Conservation (phyloP, 2,888 invertebrate genomes). For the Calliopum simillimum region DNA sequence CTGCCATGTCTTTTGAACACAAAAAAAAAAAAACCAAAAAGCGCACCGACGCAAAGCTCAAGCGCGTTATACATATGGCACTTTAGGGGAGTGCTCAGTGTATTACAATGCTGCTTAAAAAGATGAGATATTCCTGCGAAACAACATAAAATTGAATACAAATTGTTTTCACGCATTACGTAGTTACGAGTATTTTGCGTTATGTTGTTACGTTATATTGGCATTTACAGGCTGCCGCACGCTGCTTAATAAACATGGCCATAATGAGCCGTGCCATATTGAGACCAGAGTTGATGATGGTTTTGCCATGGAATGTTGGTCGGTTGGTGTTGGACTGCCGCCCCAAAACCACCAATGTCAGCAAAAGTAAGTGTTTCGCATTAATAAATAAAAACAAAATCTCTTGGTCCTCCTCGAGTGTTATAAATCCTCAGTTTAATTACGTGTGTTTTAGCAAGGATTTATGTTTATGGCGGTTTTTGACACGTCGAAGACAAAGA, state of each 20-base stretch:
- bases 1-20: constrained; percentile 14
- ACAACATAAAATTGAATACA: constrained; percentile 63
- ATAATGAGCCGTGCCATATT: constrained; percentile 50
- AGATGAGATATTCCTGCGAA: constrained; percentile 55
- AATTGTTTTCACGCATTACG: constrained; percentile 64
- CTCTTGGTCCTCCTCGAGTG: constrained; percentile 13
- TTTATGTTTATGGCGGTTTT: constrained; percentile 20
- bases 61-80: neutral
- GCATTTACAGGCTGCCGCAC: constrained; percentile 6
- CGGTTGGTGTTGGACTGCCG: neutral
- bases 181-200: constrained; percentile 3
- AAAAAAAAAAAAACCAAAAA: neutral
- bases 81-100: no score
- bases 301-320: constrained; percentile 21
- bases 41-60: constrained; percentile 40
- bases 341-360: constrained; percentile 10
- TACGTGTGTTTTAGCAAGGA: constrained; percentile 32
- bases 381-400: constrained; percentile 37
- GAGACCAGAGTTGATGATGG: constrained; percentile 10
- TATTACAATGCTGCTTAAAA: constrained; percentile 15
- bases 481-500: constrained; percentile 5
- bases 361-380: constrained; percentile 31
- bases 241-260: constrained; percentile 44
- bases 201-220: neutral
- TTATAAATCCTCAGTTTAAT: constrained; percentile 32